Conservation (phyloP, 2,888 invertebrate genomes). For the Mechanitis mazaeus region DNA sequence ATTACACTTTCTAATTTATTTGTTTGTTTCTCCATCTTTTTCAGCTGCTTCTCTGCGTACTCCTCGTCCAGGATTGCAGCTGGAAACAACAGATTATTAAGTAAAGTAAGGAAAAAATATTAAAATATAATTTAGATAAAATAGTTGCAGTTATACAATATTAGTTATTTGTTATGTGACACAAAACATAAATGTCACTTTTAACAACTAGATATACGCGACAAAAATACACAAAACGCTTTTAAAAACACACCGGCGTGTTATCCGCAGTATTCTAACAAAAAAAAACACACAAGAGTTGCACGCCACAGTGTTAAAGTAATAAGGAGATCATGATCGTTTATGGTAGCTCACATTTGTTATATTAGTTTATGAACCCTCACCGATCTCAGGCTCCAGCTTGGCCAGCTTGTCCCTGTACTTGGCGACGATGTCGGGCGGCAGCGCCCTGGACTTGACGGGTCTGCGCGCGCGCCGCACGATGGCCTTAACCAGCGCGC, state of each 20-base stretch:
- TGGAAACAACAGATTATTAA: constrained; percentile 25
- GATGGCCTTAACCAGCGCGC: constrained; percentile 93
- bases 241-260: too few relatives aligned
- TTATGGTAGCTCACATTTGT: neutral
- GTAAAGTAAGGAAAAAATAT: too few relatives aligned
- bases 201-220: too few relatives aligned
- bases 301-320: too few relatives aligned
- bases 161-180: too few relatives aligned
- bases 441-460: constrained; percentile 91
- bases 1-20: constrained; percentile 76
- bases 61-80: constrained; percentile 90
- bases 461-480: constrained; percentile 90
- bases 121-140: too few relatives aligned
- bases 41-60: constrained; percentile 86
- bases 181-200: too few relatives aligned
- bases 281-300: too few relatives aligned
- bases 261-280: too few relatives aligned
- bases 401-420: constrained; percentile 84
- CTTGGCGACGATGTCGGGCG: constrained; percentile 92
- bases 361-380: neutral
- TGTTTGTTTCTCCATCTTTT: constrained; percentile 89
- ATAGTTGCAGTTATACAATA: too few relatives aligned
- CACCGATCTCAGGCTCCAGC: constrained; percentile 86
- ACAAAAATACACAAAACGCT: too few relatives aligned
- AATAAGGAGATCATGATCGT: neutral